These are phyloP conservation scores for Lateolabrax maculatus DNA, from an alignment of 2,797 vertebrate species.

Conservation along the genomic window DNA sequence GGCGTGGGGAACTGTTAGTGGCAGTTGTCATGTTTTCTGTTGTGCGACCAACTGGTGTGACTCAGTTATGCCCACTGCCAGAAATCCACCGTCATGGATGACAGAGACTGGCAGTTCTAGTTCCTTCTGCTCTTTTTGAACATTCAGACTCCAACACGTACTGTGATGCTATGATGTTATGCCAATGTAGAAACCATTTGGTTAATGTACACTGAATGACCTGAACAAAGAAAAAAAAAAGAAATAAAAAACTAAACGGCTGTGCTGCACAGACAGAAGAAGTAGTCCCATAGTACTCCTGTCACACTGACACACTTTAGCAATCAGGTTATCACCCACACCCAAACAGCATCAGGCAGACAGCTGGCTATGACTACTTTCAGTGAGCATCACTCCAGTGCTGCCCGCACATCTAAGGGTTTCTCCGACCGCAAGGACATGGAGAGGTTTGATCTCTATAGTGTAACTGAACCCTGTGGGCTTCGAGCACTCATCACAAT, in stretches of 20 bases:
- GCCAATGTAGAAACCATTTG: background rate
- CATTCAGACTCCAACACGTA: slow-evolving; percentile 2
- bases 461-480: slow-evolving; percentile 54
- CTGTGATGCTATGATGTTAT: background rate
- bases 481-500: slow-evolving; percentile 55
- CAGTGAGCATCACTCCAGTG: slow-evolving; percentile 17
- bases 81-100: slow-evolving; percentile 4
- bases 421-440: slow-evolving; percentile 25
- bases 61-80: slow-evolving; percentile 17
- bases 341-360: background rate
- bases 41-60: slow-evolving; percentile 40
- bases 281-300: background rate
- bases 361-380: background rate
- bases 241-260: too few species aligned
- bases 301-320: slow-evolving; percentile 2
- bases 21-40: slow-evolving; percentile 27
- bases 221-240: too few species aligned
- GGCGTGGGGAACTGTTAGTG: background rate
- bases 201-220: background rate
- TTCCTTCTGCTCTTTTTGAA: slow-evolving; percentile 15
- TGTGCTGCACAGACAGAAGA: background rate
- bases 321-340: background rate
- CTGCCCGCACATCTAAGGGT: slow-evolving; percentile 18
- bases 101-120: slow-evolving; percentile 11
- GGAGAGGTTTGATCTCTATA: slow-evolving; percentile 61